These are phyloP conservation scores for Lethrus apterus DNA, from an alignment of 1,140 invertebrate genomes.

Conservation along the genomic window DNA sequence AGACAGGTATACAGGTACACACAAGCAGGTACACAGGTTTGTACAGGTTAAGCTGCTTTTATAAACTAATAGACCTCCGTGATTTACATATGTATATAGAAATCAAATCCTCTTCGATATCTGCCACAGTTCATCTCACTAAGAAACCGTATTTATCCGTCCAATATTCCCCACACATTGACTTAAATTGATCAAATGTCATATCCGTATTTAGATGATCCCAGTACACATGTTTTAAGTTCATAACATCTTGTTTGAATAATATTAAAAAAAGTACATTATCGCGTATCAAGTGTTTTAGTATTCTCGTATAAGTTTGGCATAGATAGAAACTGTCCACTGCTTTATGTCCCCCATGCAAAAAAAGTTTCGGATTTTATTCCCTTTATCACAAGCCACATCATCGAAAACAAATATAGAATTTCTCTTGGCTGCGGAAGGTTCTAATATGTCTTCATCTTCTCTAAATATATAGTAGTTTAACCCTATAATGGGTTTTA, in stretches of 20 bases:
- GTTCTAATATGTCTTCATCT: constrained; percentile 29
- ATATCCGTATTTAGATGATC: constrained; percentile 40
- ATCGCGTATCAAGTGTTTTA: constrained; percentile 41
- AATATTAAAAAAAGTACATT: constrained; percentile 39
- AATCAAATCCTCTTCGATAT: constrained; percentile 34
- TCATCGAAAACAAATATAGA: constrained; percentile 41
- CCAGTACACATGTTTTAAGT: constrained; percentile 41
- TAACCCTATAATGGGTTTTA: constrained; percentile 25
- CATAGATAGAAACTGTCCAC: constrained; percentile 32
- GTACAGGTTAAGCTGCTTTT: too few species aligned
- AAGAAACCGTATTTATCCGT: constrained; percentile 30
- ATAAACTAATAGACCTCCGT: too few species aligned
- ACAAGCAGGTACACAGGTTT: too few species aligned
- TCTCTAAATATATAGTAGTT: constrained; percentile 30
- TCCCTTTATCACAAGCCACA: constrained; percentile 36
- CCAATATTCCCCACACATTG: constrained; percentile 34
- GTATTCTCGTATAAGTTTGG: constrained; percentile 39
- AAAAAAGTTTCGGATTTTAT: constrained; percentile 35
- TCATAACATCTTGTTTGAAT: constrained; percentile 42
- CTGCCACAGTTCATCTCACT: constrained; percentile 28
- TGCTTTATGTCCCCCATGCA: constrained; percentile 33
- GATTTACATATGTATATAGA: constrained; percentile 19
- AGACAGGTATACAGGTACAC: too few species aligned
- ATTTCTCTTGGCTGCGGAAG: constrained; percentile 27
- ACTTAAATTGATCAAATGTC: constrained; percentile 31